Evolutionary conservation across 1,140 invertebrate genomes (phyloP).

Genomic region (Eciton burchellii): DNA sequence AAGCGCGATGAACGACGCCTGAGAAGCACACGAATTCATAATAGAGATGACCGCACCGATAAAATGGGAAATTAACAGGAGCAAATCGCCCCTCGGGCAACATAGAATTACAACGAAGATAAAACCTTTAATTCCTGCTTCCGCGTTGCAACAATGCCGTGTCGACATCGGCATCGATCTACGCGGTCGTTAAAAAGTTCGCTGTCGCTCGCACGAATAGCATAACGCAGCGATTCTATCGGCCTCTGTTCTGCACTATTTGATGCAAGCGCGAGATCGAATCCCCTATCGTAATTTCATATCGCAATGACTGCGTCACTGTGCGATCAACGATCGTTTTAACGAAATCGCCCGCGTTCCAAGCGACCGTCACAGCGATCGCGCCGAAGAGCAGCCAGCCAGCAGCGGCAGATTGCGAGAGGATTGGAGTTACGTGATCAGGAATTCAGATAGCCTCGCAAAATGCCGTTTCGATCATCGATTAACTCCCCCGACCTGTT

Average conservation of each 20-base stretch:
- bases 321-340: slow-evolving; percentile 55
- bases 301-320: slow-evolving; percentile 30
- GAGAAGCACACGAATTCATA: not conserved
- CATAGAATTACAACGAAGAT: not conserved
- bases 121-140: not conserved
- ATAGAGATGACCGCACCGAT: not conserved
- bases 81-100: not conserved
- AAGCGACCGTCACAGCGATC: slow-evolving; percentile 63
- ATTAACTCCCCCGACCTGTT: slow-evolving; percentile 53
- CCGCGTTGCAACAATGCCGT: not conserved
- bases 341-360: slow-evolving; percentile 68
- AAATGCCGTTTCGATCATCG: slow-evolving; percentile 47
- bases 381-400: slow-evolving; percentile 39
- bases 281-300: not conserved
- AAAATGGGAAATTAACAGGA: not conserved
- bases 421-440: slow-evolving; percentile 45
- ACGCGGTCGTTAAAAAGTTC: slow-evolving; percentile 15
- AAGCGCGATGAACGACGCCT: not conserved
- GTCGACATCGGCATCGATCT: slow-evolving; percentile 32
- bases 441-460: slow-evolving; percentile 65
- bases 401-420: slow-evolving; percentile 37
- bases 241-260: not conserved
- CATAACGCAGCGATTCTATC: slow-evolving; percentile 41
- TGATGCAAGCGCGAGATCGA: not conserved
- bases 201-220: slow-evolving; percentile 16